Conservation (phyloP, 1,140 invertebrate genomes). For the Palaemon carinicauda region DNA sequence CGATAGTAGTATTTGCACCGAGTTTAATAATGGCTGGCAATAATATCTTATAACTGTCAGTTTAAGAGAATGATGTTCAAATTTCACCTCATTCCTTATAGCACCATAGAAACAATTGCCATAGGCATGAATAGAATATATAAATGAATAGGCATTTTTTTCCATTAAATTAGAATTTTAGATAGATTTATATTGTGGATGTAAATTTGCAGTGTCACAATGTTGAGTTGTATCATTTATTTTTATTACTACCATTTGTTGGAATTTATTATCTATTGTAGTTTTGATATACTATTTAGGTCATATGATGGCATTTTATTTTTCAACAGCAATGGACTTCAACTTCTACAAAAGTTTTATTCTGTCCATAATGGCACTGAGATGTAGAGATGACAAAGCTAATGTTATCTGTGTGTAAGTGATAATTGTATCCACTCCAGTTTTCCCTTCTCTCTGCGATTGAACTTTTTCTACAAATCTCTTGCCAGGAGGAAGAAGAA, state of each 20-base stretch:
- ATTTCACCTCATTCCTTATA: slow-evolving; percentile 43
- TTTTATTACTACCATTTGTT: not conserved
- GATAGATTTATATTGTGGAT: too few relatives aligned
- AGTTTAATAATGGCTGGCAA: too few relatives aligned
- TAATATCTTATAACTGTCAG: too few relatives aligned
- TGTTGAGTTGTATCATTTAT: not conserved
- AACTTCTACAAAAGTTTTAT: slow-evolving; percentile 14
- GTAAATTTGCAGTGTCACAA: too few relatives aligned
- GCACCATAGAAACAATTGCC: slow-evolving; percentile 51
- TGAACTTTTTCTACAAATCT: too few relatives aligned
- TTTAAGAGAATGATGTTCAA: not conserved
- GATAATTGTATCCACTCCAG: slow-evolving; percentile 48
- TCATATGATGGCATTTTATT: not conserved
- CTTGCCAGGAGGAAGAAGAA: too few relatives aligned
- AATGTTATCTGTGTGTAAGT: slow-evolving; percentile 23
- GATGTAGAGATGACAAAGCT: slow-evolving; percentile 45
- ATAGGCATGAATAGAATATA: slow-evolving; percentile 47
- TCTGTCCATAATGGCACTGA: slow-evolving; percentile 11
- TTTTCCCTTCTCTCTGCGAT: not conserved
- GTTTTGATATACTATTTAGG: not conserved
- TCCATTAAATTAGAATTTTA: not conserved
- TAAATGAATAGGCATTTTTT: not conserved
- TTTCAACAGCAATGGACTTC: not conserved
- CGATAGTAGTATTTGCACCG: too few relatives aligned
- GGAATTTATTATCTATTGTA: not conserved